Percentiles rank a stretch among this genome's conserved stretches.
Conservation (phyloP, 2,888 invertebrate genomes). For the Rotaria sp. region DNA sequence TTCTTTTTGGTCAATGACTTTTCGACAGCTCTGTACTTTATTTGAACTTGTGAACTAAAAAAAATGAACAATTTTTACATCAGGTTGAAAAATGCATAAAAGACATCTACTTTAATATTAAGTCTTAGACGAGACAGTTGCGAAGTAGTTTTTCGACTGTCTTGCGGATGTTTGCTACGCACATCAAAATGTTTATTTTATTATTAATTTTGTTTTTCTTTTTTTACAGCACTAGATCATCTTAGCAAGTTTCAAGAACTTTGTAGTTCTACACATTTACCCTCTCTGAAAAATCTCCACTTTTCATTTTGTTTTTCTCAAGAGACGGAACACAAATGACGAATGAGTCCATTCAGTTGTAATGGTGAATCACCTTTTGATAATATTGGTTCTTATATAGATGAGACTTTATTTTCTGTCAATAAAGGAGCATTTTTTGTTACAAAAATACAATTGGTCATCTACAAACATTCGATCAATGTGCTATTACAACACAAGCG, state of each 20-base stretch:
- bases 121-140: no score
- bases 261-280: background rate
- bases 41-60: no score
- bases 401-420: background rate
- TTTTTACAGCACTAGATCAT: background rate
- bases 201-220: background rate
- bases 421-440: background rate
- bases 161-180: no score
- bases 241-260: background rate
- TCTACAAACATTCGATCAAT: background rate
- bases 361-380: background rate
- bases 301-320: background rate
- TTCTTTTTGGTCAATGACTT: no score
- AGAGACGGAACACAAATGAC: background rate
- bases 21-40: no score
- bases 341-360: background rate
- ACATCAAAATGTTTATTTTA: no score
- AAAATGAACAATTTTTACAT: no score
- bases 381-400: background rate
- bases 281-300: background rate
- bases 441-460: background rate
- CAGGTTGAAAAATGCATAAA: no score
- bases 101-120: no score
- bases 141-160: no score
- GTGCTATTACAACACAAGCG: background rate